phyloP scores from a whole-genome alignment of 2,113 vertebrate species.

The Alexandromys fortis region DNA sequence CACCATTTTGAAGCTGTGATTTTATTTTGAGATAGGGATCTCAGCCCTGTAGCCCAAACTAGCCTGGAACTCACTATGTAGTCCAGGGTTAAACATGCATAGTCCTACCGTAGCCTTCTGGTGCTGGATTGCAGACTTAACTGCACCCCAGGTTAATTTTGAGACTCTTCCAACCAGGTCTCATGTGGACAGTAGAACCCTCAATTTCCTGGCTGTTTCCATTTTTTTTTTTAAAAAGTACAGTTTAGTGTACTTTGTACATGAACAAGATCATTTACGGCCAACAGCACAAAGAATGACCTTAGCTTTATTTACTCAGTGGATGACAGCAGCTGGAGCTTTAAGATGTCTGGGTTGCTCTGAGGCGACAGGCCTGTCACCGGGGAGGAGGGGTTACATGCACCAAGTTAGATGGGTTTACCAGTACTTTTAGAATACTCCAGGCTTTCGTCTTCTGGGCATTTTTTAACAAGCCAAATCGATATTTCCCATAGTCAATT shows the following conservation, averaged over 20 bases:
- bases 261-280: not conserved
- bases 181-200: no score
- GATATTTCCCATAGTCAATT: slow-evolving; percentile 28
- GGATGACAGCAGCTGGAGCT: not conserved
- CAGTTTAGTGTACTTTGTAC: not conserved
- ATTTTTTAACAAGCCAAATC: slow-evolving; percentile 21
- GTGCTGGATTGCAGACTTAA: not conserved
- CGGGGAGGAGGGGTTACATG: not conserved
- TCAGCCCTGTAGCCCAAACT: not conserved
- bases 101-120: not conserved
- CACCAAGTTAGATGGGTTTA: not conserved
- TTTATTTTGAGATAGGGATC: not conserved
- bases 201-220: not conserved
- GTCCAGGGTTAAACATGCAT: not conserved
- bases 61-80: not conserved
- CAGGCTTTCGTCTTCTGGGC: not conserved
- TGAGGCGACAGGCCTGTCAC: not conserved
- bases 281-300: not conserved
- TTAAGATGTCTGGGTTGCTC: not conserved
- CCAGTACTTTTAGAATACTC: not conserved
- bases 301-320: not conserved
- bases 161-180: not conserved
- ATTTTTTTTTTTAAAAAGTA: not conserved
- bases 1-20: not conserved
- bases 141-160: not conserved